Percentiles rank a stretch among this genome's conserved stretches.
Evolutionary conservation across 2,113 vertebrate species (phyloP).

Genomic region (Nerophis lumbriciformis): DNA sequence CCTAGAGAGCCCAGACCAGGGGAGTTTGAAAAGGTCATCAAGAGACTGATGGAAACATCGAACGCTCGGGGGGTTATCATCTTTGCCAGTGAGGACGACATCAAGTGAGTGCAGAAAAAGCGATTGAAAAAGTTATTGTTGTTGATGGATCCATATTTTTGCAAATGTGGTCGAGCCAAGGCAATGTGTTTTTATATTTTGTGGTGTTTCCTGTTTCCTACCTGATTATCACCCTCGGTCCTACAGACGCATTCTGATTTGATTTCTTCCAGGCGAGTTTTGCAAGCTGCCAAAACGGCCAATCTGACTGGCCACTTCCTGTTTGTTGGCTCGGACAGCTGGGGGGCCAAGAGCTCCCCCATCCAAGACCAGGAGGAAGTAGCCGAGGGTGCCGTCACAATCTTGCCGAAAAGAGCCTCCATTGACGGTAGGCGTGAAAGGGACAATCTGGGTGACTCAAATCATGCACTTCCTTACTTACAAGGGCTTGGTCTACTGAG

Average conservation of each 20-base stretch:
- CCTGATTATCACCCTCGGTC: background rate
- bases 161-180: background rate
- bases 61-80: slow-evolving; percentile 88
- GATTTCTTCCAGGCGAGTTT: slow-evolving; percentile 70
- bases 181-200: background rate
- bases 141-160: background rate
- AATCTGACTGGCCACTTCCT: slow-evolving; percentile 82
- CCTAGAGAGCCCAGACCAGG: slow-evolving; percentile 83
- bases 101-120: slow-evolving; percentile 74
- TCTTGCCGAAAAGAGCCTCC: slow-evolving; percentile 71
- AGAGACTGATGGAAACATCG: slow-evolving; percentile 87
- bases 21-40: slow-evolving; percentile 92
- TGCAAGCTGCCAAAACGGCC: slow-evolving; percentile 76
- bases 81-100: slow-evolving; percentile 94
- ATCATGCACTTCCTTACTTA: background rate
- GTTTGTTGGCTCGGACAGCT: slow-evolving; percentile 73
- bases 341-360: slow-evolving; percentile 71
- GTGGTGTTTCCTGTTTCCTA: background rate
- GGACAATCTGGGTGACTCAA: background rate
- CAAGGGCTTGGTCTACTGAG: no score
- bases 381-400: slow-evolving; percentile 72
- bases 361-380: slow-evolving; percentile 71
- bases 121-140: background rate
- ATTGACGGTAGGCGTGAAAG: slow-evolving; percentile 69
- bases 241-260: background rate